Base-by-base conservation (phyloP, 2,888 invertebrate genomes). In the Drosophila phalerata region DNA sequence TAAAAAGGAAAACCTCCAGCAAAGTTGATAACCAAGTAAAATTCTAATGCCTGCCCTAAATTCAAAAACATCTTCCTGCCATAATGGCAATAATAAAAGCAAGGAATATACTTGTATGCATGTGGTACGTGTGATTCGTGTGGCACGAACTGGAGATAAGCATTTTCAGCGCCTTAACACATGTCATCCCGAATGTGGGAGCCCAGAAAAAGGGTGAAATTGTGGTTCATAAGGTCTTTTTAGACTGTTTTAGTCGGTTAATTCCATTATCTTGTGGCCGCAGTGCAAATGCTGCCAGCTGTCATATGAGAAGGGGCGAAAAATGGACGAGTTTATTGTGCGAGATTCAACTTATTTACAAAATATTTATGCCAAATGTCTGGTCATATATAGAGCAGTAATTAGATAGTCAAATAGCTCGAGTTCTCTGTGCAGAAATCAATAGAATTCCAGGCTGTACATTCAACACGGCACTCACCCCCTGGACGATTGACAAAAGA, bases 341-440 rank as follows among this genome's bases (percentile, higher is more conserved):
- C 13, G 32, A 19, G 48, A 45, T 45, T 47, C 15, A n/a, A 58
- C 43, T 65, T 84, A 87, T 89, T 84, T 84, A 89, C 89, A 63
- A 84, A 84, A 84, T 84, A 84, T 84, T 84, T 87, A 84, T 89
- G 89, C 85, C 88, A 87, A 89, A 87, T 89, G 89, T 84, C 81
- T 66, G 64, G 62, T 60, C 34, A 19, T 48, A 69, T 74, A 74
- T 69, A 60, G 68, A 49, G 19, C 78, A 60, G 84, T 84, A 84
- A 84, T 84, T 84, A 84, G 89, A 89, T 81, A 87, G 85, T 87
- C 87, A 84, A 84, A 84, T 89, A 87, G 63, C 22, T 55, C 19
- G 28, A 56, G 32, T 32, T 28, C 6, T 6, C 6, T 6, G 40
- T 45, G 37, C 43, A 42, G 65, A 79, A 76, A 77, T 75, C 77